Percentiles rank a stretch among this genome's conserved stretches.
phyloP scores from a whole-genome alignment of 1,140 invertebrate genomes.

The silkworm (Bombyx mori) region ASM3026992v2 NC_085114.1:4889501-4890000 shows the following conservation, averaged over 20 bases:
- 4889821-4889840: conserved; percentile 12
- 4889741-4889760: conserved; percentile 28
- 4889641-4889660: conserved; percentile 27
- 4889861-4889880: conserved; percentile 11
- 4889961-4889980: too few species aligned
- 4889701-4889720: conserved; percentile 28
- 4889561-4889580: background rate
- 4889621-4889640: conserved; percentile 18
- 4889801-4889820: conserved; percentile 22
- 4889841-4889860: conserved; percentile 14
- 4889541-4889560: background rate
- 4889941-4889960: too few species aligned
- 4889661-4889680: conserved; percentile 29
- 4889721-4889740: conserved; percentile 32
- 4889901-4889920: conserved; percentile 1
- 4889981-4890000: too few species aligned
- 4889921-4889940: background rate
- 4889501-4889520: too few species aligned
- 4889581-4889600: background rate
- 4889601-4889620: conserved; percentile 1
- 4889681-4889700: conserved; percentile 30
- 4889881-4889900: conserved; percentile 15
- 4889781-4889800: conserved; percentile 34
- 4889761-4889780: conserved; percentile 25
- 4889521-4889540: background rate